A percentile compares a stretch with the other conserved stretches of the same genome.
Evolutionary conservation across 2,113 vertebrate species (phyloP).

Genomic region (Capreolus pygargus): DNA sequence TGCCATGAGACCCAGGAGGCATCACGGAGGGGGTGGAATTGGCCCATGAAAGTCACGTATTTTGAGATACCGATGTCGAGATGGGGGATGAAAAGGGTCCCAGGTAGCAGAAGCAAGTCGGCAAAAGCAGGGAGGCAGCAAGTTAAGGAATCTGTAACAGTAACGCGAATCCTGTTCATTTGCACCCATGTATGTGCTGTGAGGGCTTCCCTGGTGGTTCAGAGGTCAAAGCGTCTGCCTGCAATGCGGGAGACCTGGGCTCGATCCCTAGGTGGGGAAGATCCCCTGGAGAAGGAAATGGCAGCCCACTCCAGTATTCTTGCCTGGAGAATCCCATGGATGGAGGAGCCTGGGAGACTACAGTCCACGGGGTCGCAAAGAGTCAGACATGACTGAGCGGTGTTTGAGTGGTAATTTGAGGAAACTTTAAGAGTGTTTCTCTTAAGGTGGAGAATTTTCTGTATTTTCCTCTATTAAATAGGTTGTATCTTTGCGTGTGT

Average conservation of each 20-base stretch:
- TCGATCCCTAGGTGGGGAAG: no score
- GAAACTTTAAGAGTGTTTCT: background rate
- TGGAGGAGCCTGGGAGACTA: no score
- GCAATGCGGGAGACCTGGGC: no score
- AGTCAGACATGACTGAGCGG: no score
- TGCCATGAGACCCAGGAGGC: background rate
- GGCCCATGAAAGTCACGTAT: background rate
- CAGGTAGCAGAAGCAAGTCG: background rate
- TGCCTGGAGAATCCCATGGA: no score
- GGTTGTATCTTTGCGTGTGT: background rate
- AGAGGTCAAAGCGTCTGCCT: no score
- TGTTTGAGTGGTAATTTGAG: background rate
- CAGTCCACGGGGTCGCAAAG: no score
- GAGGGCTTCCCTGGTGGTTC: no score
- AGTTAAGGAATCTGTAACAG: rapidly evolving
- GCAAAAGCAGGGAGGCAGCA: rapidly evolving
- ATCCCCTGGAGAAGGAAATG: no score
- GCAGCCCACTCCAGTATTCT: no score
- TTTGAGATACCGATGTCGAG: rapidly evolving
- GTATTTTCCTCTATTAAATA: background rate
- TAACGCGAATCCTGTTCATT: rapidly evolving
- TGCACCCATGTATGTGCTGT: rapidly evolving
- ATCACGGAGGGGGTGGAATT: background rate
- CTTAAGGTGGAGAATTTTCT: background rate
- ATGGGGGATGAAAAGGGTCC: background rate